Evolutionary conservation across 2,113 vertebrate species (phyloP).

Genomic region (Muscicapa adusta): DNA sequence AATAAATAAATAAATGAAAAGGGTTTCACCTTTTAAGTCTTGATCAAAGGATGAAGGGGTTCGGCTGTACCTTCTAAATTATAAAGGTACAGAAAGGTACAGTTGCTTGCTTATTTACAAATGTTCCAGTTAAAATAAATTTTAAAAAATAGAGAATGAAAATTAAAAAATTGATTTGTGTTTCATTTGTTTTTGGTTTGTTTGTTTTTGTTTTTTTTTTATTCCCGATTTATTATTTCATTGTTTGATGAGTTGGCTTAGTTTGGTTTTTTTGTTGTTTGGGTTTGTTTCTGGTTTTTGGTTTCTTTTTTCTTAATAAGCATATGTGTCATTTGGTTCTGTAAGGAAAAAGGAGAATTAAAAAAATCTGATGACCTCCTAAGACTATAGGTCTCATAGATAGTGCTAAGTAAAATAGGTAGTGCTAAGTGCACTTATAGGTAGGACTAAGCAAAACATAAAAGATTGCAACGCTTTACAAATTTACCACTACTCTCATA

Average conservation of each 20-base stretch:
- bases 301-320: background rate
- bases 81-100: too few relatives aligned
- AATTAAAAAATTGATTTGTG: too few relatives aligned
- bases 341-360: background rate
- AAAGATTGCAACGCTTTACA: background rate
- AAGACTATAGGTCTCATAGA: background rate
- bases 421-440: background rate
- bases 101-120: background rate
- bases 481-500: background rate
- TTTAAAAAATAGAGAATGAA: background rate
- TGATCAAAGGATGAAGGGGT: background rate
- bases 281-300: too few relatives aligned
- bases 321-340: background rate
- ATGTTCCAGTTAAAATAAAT: background rate
- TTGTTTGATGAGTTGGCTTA: rapidly evolving
- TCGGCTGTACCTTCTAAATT: background rate
- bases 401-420: background rate
- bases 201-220: too few relatives aligned
- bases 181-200: rapidly evolving
- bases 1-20: background rate
- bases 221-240: background rate
- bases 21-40: background rate
- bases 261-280: rapidly evolving
- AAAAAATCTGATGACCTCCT: background rate
- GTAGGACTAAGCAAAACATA: background rate